Percentiles rank a stretch among this genome's conserved stretches.
Conservation (phyloP, 1,140 invertebrate genomes). For the Meloidogyne exigua region DNA sequence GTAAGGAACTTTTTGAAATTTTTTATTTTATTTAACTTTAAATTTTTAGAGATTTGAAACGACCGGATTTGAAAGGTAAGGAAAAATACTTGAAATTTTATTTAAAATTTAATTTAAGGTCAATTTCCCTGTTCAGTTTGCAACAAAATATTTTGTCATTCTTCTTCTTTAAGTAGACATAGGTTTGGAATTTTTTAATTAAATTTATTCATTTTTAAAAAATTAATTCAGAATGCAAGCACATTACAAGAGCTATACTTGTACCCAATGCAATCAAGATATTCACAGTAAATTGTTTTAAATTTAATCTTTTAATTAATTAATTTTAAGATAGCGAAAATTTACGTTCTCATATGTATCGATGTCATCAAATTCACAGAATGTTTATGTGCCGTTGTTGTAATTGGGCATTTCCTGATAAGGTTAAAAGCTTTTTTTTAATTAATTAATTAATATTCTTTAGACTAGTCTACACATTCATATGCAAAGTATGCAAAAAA, state of each 20-base stretch:
- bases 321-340: slow-evolving; percentile 58
- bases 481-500: slow-evolving; percentile 41
- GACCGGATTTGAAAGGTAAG: slow-evolving; percentile 61
- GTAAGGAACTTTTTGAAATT: background rate
- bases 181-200: background rate
- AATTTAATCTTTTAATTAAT: background rate
- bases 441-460: background rate
- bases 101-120: slow-evolving; percentile 38
- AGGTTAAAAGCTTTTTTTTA: slow-evolving; percentile 5
- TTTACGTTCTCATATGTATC: slow-evolving; percentile 61
- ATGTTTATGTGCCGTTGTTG: slow-evolving; percentile 64
- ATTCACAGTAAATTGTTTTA: slow-evolving; percentile 60
- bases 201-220: background rate
- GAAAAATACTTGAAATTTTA: background rate
- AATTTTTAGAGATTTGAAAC: slow-evolving; percentile 48
- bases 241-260: slow-evolving; percentile 63
- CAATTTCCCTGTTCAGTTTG: slow-evolving; percentile 62
- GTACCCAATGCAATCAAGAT: slow-evolving; percentile 61
- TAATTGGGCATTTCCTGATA: slow-evolving; percentile 64
- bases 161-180: slow-evolving; percentile 61
- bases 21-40: background rate
- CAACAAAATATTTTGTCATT: slow-evolving; percentile 62
- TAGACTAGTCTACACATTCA: slow-evolving; percentile 60
- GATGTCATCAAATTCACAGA: slow-evolving; percentile 60
- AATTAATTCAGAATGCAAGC: slow-evolving; percentile 56